Evolutionary conservation across 2,113 vertebrate genomes (phyloP).

Genomic region (Tachuris rubrigastra): DNA sequence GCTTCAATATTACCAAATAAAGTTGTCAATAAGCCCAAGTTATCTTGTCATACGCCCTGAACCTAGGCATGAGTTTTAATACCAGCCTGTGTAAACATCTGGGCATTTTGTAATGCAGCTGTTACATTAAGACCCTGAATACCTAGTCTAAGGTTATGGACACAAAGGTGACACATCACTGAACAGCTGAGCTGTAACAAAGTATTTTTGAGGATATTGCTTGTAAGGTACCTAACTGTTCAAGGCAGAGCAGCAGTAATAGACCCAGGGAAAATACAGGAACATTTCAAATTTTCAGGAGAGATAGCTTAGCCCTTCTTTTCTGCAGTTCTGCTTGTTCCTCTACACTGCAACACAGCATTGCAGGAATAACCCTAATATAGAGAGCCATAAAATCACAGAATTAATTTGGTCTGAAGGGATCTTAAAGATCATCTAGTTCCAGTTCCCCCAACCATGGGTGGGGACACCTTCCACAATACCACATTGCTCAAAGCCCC

Average conservation of each 20-base stretch:
- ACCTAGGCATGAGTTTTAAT: background rate
- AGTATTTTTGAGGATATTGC: background rate
- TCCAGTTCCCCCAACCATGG: background rate
- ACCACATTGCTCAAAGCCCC: background rate
- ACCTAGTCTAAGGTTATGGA: background rate
- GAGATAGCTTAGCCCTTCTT: background rate
- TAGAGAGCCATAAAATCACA: background rate
- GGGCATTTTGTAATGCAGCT: background rate
- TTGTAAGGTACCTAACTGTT: background rate
- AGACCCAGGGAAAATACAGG: background rate
- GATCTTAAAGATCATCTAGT: background rate
- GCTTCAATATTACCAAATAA: background rate
- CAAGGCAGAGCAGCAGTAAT: background rate
- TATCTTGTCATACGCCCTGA: background rate
- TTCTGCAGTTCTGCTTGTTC: background rate
- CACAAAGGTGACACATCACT: background rate
- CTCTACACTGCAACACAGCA: background rate
- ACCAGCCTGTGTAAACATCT: background rate
- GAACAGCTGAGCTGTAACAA: background rate
- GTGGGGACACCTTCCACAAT: background rate
- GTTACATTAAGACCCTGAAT: background rate
- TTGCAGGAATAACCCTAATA: background rate
- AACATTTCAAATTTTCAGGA: background rate
- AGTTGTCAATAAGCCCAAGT: background rate
- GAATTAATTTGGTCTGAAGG: background rate